A percentile compares a stretch with the other conserved stretches of the same genome.
phyloP scores from a whole-genome alignment of 1,140 invertebrate genomes.

The Belonocnema kinseyi region DNA sequence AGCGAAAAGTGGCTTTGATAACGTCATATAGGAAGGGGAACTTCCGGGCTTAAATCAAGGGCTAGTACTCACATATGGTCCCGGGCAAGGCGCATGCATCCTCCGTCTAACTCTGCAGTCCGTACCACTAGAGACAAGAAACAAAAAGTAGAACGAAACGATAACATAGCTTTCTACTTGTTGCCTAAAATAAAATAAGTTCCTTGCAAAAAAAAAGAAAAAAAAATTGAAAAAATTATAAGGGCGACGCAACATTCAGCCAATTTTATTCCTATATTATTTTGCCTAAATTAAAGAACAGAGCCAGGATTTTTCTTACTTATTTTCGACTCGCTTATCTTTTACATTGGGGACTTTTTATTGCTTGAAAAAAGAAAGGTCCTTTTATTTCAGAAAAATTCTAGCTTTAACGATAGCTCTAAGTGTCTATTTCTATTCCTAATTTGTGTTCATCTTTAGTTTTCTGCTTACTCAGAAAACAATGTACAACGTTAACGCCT shows the following conservation, averaged over 20 bases:
- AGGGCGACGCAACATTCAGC: slow-evolving; percentile 59
- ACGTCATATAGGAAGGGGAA: not conserved
- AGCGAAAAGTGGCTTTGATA: not conserved
- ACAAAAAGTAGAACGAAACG: slow-evolving; percentile 72
- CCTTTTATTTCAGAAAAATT: too few relatives aligned
- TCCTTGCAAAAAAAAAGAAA: slow-evolving; percentile 40
- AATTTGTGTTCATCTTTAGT: too few relatives aligned
- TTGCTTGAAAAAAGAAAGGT: too few relatives aligned
- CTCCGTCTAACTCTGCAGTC: slow-evolving; percentile 77
- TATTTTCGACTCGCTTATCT: too few relatives aligned
- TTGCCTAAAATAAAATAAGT: slow-evolving; percentile 51
- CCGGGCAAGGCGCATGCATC: slow-evolving; percentile 76
- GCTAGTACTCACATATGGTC: slow-evolving; percentile 74
- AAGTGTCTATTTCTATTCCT: too few relatives aligned
- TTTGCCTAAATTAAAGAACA: not conserved
- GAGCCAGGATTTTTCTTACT: slow-evolving; percentile 51
- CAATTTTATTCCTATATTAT: slow-evolving; percentile 47
- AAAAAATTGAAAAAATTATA: slow-evolving; percentile 34
- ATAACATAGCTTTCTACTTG: slow-evolving; percentile 55
- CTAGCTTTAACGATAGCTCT: too few relatives aligned
- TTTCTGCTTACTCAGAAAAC: not conserved
- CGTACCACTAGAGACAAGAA: slow-evolving; percentile 76
- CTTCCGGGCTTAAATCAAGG: slow-evolving; percentile 59
- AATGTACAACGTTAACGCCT: slow-evolving; percentile 53
- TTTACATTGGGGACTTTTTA: too few relatives aligned